phyloP scores from a whole-genome alignment of 2,113 vertebrate species.

The Epinephelus fuscoguttatus region DNA sequence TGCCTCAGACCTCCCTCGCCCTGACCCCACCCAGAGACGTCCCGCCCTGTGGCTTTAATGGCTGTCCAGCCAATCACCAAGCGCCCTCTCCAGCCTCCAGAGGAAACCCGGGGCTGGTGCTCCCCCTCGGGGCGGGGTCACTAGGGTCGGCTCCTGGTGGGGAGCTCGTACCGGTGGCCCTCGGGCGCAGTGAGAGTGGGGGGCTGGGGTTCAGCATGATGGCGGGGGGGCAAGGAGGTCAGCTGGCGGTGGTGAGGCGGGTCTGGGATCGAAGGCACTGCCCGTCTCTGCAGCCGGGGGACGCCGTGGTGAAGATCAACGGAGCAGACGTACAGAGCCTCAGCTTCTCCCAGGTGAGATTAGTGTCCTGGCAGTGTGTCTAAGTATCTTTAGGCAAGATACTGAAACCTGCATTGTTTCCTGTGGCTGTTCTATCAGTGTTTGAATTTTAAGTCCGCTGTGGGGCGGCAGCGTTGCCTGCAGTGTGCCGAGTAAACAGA shows the following conservation, averaged over 20 bases:
- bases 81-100: slow-evolving; percentile 39
- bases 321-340: slow-evolving; percentile 84
- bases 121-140: slow-evolving; percentile 21
- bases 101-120: slow-evolving; percentile 55
- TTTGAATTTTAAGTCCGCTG: too few species aligned
- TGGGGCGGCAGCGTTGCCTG: too few species aligned
- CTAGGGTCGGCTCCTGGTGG: slow-evolving; percentile 38
- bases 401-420: too few species aligned
- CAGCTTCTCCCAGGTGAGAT: slow-evolving; percentile 80
- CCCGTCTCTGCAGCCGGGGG: slow-evolving; percentile 82
- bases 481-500: too few species aligned
- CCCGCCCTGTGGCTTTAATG: slow-evolving; percentile 78
- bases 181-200: slow-evolving; percentile 76
- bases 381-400: too few species aligned
- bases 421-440: too few species aligned
- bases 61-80: slow-evolving; percentile 76
- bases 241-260: slow-evolving; percentile 79
- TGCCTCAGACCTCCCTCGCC: slow-evolving; percentile 60
- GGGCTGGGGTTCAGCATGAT: slow-evolving; percentile 84
- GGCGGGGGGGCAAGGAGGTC: slow-evolving; percentile 80
- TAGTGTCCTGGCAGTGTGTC: too few species aligned
- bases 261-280: slow-evolving; percentile 85
- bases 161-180: slow-evolving; percentile 82
- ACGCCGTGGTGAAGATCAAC: slow-evolving; percentile 84
- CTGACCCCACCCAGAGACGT: slow-evolving; percentile 61